These are phyloP conservation scores for Scrobipalpa atriplicella DNA, from an alignment of 2,888 invertebrate species.

Conservation along the genomic window DNA sequence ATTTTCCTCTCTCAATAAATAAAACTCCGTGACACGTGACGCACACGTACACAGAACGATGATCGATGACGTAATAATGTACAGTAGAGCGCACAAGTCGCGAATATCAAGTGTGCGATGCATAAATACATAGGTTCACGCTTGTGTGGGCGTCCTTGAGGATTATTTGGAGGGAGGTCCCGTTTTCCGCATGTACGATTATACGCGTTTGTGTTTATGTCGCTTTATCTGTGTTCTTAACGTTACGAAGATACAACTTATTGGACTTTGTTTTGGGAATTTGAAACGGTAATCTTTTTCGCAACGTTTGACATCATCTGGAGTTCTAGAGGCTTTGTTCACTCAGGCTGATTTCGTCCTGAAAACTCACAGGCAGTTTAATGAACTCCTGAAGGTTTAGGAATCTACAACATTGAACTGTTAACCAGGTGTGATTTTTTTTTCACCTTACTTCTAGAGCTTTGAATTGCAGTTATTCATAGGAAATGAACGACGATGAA, in stretches of 20 bases:
- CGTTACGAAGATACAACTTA: neutral
- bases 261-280: neutral
- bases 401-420: no score
- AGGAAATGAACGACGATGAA: no score
- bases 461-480: no score
- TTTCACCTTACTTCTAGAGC: no score
- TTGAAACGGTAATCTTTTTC: no score
- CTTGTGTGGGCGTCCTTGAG: constrained; percentile 24
- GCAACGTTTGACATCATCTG: no score
- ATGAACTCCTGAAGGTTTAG: no score
- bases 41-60: constrained; percentile 27
- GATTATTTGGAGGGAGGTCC: neutral
- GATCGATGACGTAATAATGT: constrained; percentile 38
- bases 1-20: constrained; percentile 26
- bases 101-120: constrained; percentile 29
- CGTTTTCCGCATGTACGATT: neutral
- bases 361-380: no score
- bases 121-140: constrained; percentile 30
- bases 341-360: no score
- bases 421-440: no score
- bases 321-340: no score
- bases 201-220: neutral
- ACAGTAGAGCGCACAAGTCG: constrained; percentile 32
- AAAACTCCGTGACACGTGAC: constrained; percentile 26
- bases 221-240: neutral